Base-by-base conservation (phyloP, 2,113 vertebrate species). In the Turdus rufiventris region DNA sequence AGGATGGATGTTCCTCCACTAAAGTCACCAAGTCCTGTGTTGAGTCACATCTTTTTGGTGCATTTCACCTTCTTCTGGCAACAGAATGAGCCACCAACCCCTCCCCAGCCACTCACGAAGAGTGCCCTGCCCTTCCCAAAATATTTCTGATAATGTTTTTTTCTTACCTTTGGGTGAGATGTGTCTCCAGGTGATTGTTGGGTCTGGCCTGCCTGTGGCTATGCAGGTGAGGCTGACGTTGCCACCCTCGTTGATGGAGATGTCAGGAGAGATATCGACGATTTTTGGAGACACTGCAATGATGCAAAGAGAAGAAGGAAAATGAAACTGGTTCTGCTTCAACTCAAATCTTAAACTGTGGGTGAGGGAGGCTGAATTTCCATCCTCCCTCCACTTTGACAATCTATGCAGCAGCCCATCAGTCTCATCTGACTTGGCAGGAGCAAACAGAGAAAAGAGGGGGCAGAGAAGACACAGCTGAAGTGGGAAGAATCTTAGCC, bases 201-300 rank as follows among this genome's bases (percentile, higher is more conserved):
- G 99, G 62, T 99, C 99, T 28, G 99, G 99, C 93, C 99, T 98
- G 79, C 99, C 99, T 4, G 98, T 98, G 21, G 99, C 99, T 97
- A 99, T 98, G 96, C 99, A 99, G 98, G 98, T 98, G 61, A 99
- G 98, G 94, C 98, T 99, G 96, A 99, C 98, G 5, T 98, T 99
- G 97, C 98, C 99, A 1, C 99, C 99, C 97, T 99, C 99, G 0
- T 99, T 99, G 96, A 99, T 99, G 51, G 99, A 98, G 96, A 99
- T 96, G 95, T 99, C 98, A 48, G 98, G 97, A 80, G 99, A 99
- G 96, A 99, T 99, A 96, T 99, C 98, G 12, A 95, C 98, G 97
- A 99, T 99, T 98, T 98, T 98, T 28, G 99, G 99, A 80, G 99
- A 99, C 85, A 99, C 99, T 99, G 98, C 60, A 96, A 95, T n/a